These are phyloP conservation scores for Zygaena filipendulae DNA, from an alignment of 2,888 invertebrate species.

Conservation along the genomic window DNA sequence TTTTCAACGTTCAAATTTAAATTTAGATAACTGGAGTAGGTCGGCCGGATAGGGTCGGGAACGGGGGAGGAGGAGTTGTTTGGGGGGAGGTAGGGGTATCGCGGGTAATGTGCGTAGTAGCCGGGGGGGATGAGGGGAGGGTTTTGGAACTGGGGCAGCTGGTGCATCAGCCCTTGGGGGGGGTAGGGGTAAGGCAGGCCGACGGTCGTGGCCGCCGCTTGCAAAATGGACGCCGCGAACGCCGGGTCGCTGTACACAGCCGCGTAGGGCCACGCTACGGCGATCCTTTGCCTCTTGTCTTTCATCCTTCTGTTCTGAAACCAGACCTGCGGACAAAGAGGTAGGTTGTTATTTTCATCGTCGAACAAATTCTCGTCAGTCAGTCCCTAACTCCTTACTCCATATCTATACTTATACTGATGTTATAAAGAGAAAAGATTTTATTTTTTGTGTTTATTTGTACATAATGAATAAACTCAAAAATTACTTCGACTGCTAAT, in stretches of 20 bases:
- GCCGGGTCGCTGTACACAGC: slow-evolving; percentile 95
- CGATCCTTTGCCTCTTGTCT: slow-evolving; percentile 95
- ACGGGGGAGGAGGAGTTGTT: slow-evolving; percentile 55
- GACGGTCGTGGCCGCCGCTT: slow-evolving; percentile 84
- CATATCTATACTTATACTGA: no score
- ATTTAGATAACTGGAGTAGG: slow-evolving; percentile 58
- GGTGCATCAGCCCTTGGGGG: slow-evolving; percentile 68
- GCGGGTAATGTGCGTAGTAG: slow-evolving; percentile 65
- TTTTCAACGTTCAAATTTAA: no score
- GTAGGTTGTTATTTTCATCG: slow-evolving; percentile 9
- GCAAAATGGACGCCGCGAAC: slow-evolving; percentile 90
- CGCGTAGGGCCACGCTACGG: slow-evolving; percentile 95
- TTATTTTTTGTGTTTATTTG: no score
- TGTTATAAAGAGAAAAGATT: no score
- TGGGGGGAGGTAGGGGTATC: slow-evolving; percentile 67
- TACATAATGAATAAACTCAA: no score
- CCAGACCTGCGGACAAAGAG: slow-evolving; percentile 81
- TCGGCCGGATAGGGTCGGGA: slow-evolving; percentile 52
- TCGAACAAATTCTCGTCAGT: not conserved
- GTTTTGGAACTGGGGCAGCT: slow-evolving; percentile 64
- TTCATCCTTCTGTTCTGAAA: slow-evolving; percentile 98
- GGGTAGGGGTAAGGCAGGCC: slow-evolving; percentile 73
- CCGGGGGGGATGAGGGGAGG: slow-evolving; percentile 69
- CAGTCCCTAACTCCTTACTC: no score
- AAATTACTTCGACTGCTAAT: no score